Percentiles rank a stretch among this genome's conserved stretches.
Conservation (phyloP, 2,113 vertebrate genomes). For the Catagonus wagneri region DNA sequence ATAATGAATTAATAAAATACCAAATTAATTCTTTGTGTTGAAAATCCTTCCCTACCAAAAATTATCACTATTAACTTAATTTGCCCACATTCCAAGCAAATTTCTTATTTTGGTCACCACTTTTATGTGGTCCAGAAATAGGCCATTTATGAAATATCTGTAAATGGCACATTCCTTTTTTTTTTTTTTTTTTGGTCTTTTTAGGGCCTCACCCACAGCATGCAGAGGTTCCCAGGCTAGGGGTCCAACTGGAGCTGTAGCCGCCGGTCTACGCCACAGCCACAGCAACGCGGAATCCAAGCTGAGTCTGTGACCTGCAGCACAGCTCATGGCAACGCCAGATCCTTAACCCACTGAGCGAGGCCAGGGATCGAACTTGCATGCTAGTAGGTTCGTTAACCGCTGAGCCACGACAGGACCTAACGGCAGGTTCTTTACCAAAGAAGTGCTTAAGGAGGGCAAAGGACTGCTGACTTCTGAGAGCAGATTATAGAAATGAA, state of each 20-base stretch:
- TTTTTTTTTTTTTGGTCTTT: no score
- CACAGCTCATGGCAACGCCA: no score
- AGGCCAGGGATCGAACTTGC: no score
- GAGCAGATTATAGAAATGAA: not conserved
- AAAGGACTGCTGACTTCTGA: not conserved
- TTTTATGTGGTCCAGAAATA: not conserved
- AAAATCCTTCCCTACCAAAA: constrained; percentile 6
- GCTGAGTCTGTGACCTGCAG: no score
- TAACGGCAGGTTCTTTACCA: not conserved
- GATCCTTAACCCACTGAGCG: no score
- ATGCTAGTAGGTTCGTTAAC: no score
- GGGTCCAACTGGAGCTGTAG: no score
- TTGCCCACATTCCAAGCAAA: not conserved
- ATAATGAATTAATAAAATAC: constrained; percentile 21
- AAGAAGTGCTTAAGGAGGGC: not conserved
- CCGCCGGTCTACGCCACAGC: no score
- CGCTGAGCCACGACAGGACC: no score
- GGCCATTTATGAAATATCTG: not conserved
- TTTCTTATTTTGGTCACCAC: not conserved
- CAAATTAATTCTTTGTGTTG: not conserved
- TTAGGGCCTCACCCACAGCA: no score
- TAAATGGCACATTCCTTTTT: not conserved
- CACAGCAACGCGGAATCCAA: no score
- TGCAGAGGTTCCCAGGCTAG: no score
- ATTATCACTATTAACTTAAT: not conserved